Evolutionary conservation across 2,888 invertebrate species (phyloP).

Genomic region (Pediacus dermestoides): DNA sequence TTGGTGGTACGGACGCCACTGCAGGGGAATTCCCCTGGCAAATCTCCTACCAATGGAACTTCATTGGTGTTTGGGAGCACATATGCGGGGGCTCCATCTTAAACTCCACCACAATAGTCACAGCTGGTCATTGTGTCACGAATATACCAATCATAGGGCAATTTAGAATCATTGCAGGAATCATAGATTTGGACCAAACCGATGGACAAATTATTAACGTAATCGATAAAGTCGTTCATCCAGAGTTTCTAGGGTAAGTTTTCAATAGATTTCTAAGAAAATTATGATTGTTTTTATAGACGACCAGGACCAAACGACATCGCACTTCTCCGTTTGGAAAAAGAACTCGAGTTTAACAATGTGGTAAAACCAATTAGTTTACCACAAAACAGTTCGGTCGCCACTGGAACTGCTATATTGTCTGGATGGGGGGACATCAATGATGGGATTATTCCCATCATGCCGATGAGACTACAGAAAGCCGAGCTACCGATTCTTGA

Average conservation of each 20-base stretch:
- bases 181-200: slow-evolving; percentile 24
- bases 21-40: slow-evolving; percentile 53
- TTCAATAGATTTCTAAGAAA: too few relatives aligned
- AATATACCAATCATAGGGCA: slow-evolving; percentile 30
- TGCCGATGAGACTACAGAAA: background rate
- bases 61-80: slow-evolving; percentile 39
- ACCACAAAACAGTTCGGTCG: slow-evolving; percentile 36
- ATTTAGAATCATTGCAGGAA: slow-evolving; percentile 34
- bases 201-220: slow-evolving; percentile 24
- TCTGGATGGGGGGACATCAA: slow-evolving; percentile 46
- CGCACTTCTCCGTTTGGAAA: slow-evolving; percentile 49
- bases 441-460: slow-evolving; percentile 1
- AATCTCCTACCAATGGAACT: slow-evolving; percentile 45
- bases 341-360: slow-evolving; percentile 37
- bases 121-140: slow-evolving; percentile 48
- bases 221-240: slow-evolving; percentile 27
- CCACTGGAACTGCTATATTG: slow-evolving; percentile 41
- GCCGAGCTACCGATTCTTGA: slow-evolving; percentile 1
- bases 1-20: slow-evolving; percentile 51
- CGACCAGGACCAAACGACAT: slow-evolving; percentile 50
- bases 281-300: slow-evolving; percentile 5
- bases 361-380: slow-evolving; percentile 44
- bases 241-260: slow-evolving; percentile 28
- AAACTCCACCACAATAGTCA: slow-evolving; percentile 39
- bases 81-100: slow-evolving; percentile 50